A percentile compares a stretch with the other conserved stretches of the same genome.
These are phyloP conservation scores for Triplophysa dalaica DNA, from an alignment of 2,113 vertebrate genomes.

Conservation along the genomic window DNA sequence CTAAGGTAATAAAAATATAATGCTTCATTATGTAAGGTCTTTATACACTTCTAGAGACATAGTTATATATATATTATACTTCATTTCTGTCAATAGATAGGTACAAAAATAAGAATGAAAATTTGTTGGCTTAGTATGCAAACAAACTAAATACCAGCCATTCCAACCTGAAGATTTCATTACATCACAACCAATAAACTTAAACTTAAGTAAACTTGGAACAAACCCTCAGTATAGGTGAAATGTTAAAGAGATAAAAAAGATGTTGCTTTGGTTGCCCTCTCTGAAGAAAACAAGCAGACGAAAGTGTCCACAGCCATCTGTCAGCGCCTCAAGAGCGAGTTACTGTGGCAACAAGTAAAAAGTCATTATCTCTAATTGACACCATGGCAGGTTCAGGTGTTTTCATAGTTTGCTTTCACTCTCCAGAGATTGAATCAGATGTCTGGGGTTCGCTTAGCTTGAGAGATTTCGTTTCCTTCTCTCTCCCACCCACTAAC, in stretches of 20 bases:
- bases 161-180: too few species aligned
- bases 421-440: constrained; percentile 54
- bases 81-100: too few species aligned
- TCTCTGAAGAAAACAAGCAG: constrained; percentile 45
- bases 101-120: too few species aligned
- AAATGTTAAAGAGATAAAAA: neutral
- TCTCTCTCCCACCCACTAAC: constrained; percentile 29
- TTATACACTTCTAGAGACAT: too few species aligned
- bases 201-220: too few species aligned
- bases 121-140: too few species aligned
- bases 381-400: constrained; percentile 72
- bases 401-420: constrained; percentile 67
- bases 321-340: constrained; percentile 65
- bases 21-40: too few species aligned
- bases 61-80: too few species aligned
- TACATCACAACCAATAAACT: too few species aligned
- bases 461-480: constrained; percentile 35
- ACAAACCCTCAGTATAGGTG: too few species aligned
- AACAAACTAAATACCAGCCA: too few species aligned
- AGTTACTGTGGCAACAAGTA: constrained; percentile 75
- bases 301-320: constrained; percentile 55
- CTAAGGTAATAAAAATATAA: too few species aligned
- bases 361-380: constrained; percentile 75
- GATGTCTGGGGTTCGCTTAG: constrained; percentile 51
- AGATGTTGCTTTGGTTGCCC: constrained; percentile 47